Evolutionary conservation across 1,140 invertebrate species (phyloP).

Genomic region (Frieseomelitta varia): DNA sequence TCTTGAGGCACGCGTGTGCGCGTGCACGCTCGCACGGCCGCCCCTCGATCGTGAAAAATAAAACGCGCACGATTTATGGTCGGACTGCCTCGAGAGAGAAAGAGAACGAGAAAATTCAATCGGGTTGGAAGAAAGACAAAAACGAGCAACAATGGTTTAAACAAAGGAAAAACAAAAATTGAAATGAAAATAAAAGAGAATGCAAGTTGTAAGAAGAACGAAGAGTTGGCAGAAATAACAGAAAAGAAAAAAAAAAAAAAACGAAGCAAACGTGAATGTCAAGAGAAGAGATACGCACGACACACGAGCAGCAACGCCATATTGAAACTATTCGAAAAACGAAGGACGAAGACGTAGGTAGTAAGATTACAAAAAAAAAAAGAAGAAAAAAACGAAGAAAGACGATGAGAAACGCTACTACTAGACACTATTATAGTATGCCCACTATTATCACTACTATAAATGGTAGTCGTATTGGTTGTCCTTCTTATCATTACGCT

Average conservation of each 20-base stretch:
- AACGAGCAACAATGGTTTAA: constrained; percentile 26
- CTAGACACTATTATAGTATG: constrained; percentile 77
- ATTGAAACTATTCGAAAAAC: constrained; percentile 76
- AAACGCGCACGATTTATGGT: constrained; percentile 62
- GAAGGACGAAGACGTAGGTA: constrained; percentile 59
- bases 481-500: constrained; percentile 76
- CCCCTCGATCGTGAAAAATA: constrained; percentile 61
- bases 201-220: neutral
- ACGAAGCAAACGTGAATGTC: constrained; percentile 19
- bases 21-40: constrained; percentile 55
- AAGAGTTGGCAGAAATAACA: constrained; percentile 26
- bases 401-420: constrained; percentile 67
- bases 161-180: constrained; percentile 17
- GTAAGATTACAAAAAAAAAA: constrained; percentile 45
- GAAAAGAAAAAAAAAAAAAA: constrained; percentile 3
- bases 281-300: constrained; percentile 61
- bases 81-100: constrained; percentile 66
- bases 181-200: constrained; percentile 22
- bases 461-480: constrained; percentile 76
- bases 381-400: constrained; percentile 32
- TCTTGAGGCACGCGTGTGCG: constrained; percentile 67
- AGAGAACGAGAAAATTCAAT: constrained; percentile 50
- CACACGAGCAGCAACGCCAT: constrained; percentile 75
- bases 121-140: constrained; percentile 11
- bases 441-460: constrained; percentile 78